phyloP scores from a whole-genome alignment of 37 sponge, comb jelly and placozoan genomes.

The Petrosia ficiformis region DNA sequence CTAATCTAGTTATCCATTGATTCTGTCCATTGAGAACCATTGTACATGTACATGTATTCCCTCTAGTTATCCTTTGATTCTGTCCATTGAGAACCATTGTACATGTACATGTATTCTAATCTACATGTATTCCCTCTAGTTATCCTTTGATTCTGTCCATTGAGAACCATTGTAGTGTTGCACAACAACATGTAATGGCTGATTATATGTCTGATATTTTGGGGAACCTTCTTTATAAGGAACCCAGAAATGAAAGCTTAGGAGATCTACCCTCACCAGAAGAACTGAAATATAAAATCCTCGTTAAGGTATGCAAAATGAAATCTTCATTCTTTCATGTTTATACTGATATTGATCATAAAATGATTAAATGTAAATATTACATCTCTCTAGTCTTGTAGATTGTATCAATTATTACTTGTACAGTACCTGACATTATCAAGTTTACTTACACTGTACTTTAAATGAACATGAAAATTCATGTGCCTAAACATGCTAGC shows the following conservation, averaged over 20 bases:
- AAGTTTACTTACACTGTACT: no score
- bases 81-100: no score
- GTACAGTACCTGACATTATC: no score
- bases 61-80: no score
- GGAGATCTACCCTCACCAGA: constrained; percentile 29
- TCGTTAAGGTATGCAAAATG: constrained; percentile 20
- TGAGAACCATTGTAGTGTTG: constrained; percentile 73
- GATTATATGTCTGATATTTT: constrained; percentile 31
- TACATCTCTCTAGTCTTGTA: no score
- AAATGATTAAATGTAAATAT: no score
- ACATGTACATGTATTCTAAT: constrained; percentile 3
- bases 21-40: no score
- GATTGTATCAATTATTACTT: no score
- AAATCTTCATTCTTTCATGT: not conserved
- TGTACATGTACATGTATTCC: constrained; percentile 6
- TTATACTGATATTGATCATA: no score
- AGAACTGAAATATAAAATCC: constrained; percentile 34
- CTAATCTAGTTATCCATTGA: no score
- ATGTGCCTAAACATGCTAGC: no score
- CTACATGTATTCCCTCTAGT: constrained; percentile 3
- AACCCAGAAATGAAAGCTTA: constrained; percentile 5
- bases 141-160: constrained; percentile 63
- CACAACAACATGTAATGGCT: constrained; percentile 68
- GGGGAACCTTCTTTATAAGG: constrained; percentile 9
- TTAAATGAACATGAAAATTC: no score